These are phyloP conservation scores for Drosophila paracracens DNA, from an alignment of 2,888 invertebrate species.

Conservation along the genomic window DNA sequence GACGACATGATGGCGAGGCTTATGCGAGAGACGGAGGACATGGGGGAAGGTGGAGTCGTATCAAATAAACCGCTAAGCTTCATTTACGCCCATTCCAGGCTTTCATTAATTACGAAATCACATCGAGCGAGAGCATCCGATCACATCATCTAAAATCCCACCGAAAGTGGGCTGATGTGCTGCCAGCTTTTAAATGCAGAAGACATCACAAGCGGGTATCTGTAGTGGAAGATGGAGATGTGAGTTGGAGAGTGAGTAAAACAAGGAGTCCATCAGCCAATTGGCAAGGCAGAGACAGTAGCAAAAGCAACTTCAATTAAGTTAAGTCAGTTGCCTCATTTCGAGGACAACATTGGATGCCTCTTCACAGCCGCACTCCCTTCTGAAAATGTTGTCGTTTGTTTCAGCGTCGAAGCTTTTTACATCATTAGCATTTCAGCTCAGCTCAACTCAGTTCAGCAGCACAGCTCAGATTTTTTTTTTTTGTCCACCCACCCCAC, in stretches of 20 bases:
- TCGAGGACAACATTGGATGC: conserved; percentile 53
- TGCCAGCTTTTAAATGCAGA: conserved; percentile 61
- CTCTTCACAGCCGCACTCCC: background rate
- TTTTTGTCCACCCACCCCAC: conserved; percentile 4
- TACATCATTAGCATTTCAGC: conserved; percentile 78
- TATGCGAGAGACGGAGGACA: background rate
- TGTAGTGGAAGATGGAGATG: background rate
- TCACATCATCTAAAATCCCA: conserved; percentile 59
- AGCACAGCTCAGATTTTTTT: conserved; percentile 29
- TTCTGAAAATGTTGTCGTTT: conserved; percentile 74
- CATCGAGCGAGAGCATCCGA: conserved; percentile 71
- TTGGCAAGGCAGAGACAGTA: conserved; percentile 24
- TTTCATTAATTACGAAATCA: conserved; percentile 78
- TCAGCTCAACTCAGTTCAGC: conserved; percentile 32
- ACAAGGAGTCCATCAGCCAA: conserved; percentile 32
- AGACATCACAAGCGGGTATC: conserved; percentile 33
- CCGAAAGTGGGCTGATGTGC: conserved; percentile 21
- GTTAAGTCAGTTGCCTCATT: conserved; percentile 81
- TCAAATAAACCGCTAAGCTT: conserved; percentile 68
- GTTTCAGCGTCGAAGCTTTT: conserved; percentile 76
- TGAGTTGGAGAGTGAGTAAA: background rate
- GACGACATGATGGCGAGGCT: background rate
- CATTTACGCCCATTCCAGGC: conserved; percentile 58
- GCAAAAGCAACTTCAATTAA: conserved; percentile 76
- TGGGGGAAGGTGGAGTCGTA: background rate